Evolutionary conservation across 2,113 vertebrate genomes (phyloP).

Genomic region (Aplodontia rufa): DNA sequence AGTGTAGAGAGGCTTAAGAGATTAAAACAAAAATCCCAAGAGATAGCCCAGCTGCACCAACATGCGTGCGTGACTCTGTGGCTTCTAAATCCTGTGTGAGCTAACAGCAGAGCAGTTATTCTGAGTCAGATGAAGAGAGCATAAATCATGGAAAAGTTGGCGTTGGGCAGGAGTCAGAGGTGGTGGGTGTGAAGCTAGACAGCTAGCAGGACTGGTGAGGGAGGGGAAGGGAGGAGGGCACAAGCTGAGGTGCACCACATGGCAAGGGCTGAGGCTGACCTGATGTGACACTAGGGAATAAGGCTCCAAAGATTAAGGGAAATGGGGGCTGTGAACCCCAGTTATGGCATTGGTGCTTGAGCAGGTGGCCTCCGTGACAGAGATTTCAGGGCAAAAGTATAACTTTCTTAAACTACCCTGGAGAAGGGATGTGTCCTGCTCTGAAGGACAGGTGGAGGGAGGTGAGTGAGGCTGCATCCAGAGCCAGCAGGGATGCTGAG

Average conservation of each 20-base stretch:
- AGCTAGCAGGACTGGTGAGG: background rate
- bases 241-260: no score
- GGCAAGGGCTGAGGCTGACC: no score
- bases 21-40: background rate
- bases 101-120: fast-evolving
- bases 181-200: background rate
- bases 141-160: background rate
- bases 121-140: background rate
- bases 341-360: background rate
- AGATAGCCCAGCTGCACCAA: no score
- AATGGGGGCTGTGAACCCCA: fast-evolving
- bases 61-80: fast-evolving
- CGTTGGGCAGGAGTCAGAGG: background rate
- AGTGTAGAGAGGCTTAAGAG: background rate
- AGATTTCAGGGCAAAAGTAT: background rate
- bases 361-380: background rate
- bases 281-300: background rate
- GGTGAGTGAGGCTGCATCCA: no score
- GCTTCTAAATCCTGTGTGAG: background rate
- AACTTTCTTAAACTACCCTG: background rate
- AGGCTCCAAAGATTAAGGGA: background rate
- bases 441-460: background rate
- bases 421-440: fast-evolving
- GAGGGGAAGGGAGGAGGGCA: fast-evolving
- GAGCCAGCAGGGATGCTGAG: background rate